Evolutionary conservation across 2,888 invertebrate genomes (phyloP).

Genomic region (Euzetes globulus): DNA sequence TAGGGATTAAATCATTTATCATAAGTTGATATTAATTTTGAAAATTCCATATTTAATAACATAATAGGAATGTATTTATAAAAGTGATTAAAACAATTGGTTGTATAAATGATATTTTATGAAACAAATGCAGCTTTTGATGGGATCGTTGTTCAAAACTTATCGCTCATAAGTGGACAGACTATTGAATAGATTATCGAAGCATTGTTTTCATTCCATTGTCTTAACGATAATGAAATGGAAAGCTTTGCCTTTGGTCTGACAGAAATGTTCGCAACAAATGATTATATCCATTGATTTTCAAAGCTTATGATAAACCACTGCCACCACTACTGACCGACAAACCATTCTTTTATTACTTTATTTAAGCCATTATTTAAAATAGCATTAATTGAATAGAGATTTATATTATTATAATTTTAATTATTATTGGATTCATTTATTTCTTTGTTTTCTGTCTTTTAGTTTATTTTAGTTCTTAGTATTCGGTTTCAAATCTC

Average conservation of each 20-base stretch:
- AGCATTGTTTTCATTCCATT: background rate
- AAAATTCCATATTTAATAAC: background rate
- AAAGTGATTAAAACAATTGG: background rate
- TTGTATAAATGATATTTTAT: background rate
- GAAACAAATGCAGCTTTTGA: background rate
- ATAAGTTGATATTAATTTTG: background rate
- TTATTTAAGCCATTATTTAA: slow-evolving; percentile 1
- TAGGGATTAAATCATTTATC: background rate
- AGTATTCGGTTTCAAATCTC: slow-evolving; percentile 15
- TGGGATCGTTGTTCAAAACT: too few relatives aligned
- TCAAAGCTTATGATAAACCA: slow-evolving; percentile 21
- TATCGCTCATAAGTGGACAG: too few relatives aligned
- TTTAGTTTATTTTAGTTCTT: background rate
- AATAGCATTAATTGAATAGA: background rate
- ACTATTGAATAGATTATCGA: background rate
- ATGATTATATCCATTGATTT: background rate
- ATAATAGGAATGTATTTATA: background rate
- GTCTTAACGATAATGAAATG: background rate
- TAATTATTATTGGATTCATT: background rate
- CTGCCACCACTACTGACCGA: slow-evolving; percentile 18
- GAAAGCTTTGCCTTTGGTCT: background rate
- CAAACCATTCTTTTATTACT: slow-evolving; percentile 4
- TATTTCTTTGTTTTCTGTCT: background rate
- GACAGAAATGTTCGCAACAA: too few relatives aligned
- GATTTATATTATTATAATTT: background rate